phyloP scores from a whole-genome alignment of 35 echinoderm and acorn worm genomes.

The Apostichopus californicus region DNA sequence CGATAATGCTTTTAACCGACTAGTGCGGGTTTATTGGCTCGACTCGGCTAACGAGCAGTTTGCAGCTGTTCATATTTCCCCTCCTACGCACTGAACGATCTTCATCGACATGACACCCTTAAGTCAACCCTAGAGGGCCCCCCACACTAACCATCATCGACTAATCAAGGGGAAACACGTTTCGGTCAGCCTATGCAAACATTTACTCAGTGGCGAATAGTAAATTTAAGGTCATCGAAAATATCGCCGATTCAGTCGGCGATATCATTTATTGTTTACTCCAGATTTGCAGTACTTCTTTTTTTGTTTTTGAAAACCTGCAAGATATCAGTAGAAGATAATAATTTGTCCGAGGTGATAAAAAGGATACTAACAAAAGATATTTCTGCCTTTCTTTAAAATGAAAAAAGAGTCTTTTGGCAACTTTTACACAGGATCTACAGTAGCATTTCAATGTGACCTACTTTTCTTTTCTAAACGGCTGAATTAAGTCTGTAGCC shows the following conservation, averaged over 20 bases:
- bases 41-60: background rate
- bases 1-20: background rate
- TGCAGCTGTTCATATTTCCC: background rate
- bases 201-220: background rate
- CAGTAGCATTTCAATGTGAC: no score
- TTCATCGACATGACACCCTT: constrained; percentile 13
- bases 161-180: background rate
- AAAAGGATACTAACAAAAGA: no score
- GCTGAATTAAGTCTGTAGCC: no score
- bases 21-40: background rate
- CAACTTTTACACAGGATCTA: no score
- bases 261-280: no score
- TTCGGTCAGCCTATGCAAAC: background rate
- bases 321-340: no score
- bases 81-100: background rate
- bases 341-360: no score
- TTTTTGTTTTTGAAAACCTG: no score
- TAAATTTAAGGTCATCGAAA: background rate
- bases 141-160: background rate
- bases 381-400: no score
- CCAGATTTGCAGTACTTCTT: no score
- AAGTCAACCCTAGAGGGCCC: constrained; percentile 2
- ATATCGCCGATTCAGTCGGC: background rate
- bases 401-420: no score
- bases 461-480: no score